Conservation (phyloP, 2,888 invertebrate species). For the Aelia acuminata region DNA sequence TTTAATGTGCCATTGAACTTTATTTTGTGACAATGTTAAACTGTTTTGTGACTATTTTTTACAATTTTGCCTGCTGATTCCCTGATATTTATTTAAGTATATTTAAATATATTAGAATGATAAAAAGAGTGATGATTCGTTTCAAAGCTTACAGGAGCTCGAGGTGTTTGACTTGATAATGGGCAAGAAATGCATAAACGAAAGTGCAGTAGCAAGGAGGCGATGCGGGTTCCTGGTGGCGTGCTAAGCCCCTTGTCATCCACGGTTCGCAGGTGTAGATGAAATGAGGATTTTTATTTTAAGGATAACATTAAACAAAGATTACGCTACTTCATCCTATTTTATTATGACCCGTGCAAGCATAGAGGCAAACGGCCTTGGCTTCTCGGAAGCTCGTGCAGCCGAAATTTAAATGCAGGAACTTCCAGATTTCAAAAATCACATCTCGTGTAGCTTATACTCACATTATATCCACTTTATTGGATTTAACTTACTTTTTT, state of each 20-base stretch:
- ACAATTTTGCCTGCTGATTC: background rate
- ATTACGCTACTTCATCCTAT: background rate
- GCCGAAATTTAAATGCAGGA: background rate
- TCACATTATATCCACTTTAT: no score
- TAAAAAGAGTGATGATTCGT: background rate
- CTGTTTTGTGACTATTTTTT: background rate
- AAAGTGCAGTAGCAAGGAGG: background rate
- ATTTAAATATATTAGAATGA: background rate
- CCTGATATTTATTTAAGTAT: background rate
- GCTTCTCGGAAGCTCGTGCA: background rate
- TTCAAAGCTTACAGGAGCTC: background rate
- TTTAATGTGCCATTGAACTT: background rate
- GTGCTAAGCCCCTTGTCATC: background rate
- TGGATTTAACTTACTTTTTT: no score
- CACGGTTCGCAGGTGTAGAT: background rate
- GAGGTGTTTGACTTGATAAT: background rate
- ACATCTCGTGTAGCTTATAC: no score
- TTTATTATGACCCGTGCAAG: background rate
- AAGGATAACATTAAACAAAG: background rate
- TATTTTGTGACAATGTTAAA: background rate
- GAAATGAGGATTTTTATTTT: background rate
- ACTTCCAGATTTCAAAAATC: no score
- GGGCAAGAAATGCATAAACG: background rate
- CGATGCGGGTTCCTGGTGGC: constrained; percentile 27
- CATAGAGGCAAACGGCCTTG: no score